Base-by-base conservation (phyloP, 2,888 invertebrate species). In the Drosophila austrosaltans region DNA sequence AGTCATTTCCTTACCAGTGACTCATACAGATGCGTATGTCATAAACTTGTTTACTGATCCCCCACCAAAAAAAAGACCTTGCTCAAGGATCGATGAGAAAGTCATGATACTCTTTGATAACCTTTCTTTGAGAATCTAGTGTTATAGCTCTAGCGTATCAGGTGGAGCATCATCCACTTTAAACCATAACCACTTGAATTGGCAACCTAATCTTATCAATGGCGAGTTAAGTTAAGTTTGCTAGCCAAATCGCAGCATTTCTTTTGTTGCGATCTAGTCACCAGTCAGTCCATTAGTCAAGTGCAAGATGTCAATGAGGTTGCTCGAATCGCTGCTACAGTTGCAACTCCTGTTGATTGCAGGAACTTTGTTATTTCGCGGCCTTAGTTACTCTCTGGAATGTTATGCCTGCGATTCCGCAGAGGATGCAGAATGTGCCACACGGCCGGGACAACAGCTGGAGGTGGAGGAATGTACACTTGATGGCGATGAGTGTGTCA, bases 351-450 rank as follows among this genome's bases (percentile, higher is more conserved):
- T 76, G 5, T 28, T 62, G 1, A 3, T 65, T 6, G n/a, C 4
- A 7, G 6, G 63, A 25, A 20, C 69, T 8, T 57, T 62, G 5
- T 39, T 79, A 28, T 22, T 70, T 36, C 36, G 56, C 4, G 54
- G 48, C 5, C 22, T 36, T 7, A 40, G 56, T 22, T 20, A 39
- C 6, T 59, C 72, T 0, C 66, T 91, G 44, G 91, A 91, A 54
- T 91, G 91, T 63, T 91, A 91, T 63, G 69, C 80, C 56, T 91
- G 91, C 63, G 81, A 86, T 36, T 91, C 91, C 10, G 81, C 83
- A 8, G 76, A 82, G 61, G 82, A 90, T 59, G 32, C 74, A 0
- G 90, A 90, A 53, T 90, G 91, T 57, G 90, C 90, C 12, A 91
- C 89, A 8, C 83, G 82, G 2, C 91, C 91, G 0, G 90, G 90